A percentile compares a stretch with the other conserved stretches of the same genome.
phyloP scores from a whole-genome alignment of 1,140 invertebrate species.

The Aradophagus sp. region DNA sequence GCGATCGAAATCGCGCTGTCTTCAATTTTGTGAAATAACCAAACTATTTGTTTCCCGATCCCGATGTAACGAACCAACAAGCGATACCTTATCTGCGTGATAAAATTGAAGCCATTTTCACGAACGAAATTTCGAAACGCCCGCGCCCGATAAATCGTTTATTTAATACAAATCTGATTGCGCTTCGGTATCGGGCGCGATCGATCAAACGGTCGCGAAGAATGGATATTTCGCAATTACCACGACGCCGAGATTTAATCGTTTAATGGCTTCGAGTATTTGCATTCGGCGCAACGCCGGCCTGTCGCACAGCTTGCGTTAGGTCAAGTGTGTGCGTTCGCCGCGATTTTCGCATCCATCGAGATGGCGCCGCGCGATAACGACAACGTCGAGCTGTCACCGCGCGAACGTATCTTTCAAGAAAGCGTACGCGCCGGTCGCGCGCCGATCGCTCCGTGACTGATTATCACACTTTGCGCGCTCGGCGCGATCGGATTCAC shows the following conservation, averaged over 20 bases:
- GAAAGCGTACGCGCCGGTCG: slow-evolving; percentile 11
- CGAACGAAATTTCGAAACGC: no score
- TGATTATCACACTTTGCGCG: slow-evolving; percentile 2
- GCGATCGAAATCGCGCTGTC: no score
- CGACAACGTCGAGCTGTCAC: slow-evolving; percentile 31
- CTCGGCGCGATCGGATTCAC: slow-evolving; percentile 7
- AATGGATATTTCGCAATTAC: slow-evolving; percentile 41
- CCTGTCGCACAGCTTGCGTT: slow-evolving; percentile 26
- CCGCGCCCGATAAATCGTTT: slow-evolving; percentile 1
- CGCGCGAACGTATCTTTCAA: slow-evolving; percentile 14
- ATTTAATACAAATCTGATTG: slow-evolving; percentile 28
- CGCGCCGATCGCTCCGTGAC: slow-evolving; percentile 3
- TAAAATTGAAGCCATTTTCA: no score
- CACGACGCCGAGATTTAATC: slow-evolving; percentile 33
- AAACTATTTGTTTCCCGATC: no score
- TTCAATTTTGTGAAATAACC: no score
- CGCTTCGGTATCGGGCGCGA: slow-evolving; percentile 6
- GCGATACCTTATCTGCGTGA: no score
- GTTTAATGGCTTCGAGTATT: slow-evolving; percentile 25
- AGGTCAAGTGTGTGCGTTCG: slow-evolving; percentile 35
- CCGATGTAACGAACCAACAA: no score
- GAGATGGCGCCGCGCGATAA: slow-evolving; percentile 27
- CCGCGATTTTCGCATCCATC: slow-evolving; percentile 22
- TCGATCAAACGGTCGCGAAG: slow-evolving; percentile 9
- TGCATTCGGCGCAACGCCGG: slow-evolving; percentile 4